phyloP scores from a whole-genome alignment of 1,140 invertebrate genomes.

The Heliconius hewitsoni region DNA sequence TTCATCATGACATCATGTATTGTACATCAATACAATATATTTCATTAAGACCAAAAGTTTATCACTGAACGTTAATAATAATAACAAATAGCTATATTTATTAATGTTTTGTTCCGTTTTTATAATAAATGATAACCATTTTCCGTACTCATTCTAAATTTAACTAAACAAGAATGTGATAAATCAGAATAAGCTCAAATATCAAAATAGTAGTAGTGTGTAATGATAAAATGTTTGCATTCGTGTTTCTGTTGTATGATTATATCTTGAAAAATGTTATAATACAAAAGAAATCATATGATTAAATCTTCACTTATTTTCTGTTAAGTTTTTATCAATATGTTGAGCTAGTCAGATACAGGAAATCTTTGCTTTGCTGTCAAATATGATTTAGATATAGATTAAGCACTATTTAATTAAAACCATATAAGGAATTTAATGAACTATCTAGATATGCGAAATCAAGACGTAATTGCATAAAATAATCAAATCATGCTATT shows the following conservation, averaged over 20 bases:
- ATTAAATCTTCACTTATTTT: too few relatives aligned
- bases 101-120: background rate
- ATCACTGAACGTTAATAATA: background rate
- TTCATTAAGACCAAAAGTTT: background rate
- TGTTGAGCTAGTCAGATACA: too few relatives aligned
- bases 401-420: too few relatives aligned
- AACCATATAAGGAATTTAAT: too few relatives aligned
- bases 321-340: too few relatives aligned
- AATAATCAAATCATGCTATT: background rate
- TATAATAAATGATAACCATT: background rate
- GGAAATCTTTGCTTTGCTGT: too few relatives aligned
- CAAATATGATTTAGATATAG: too few relatives aligned
- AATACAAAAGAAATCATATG: too few relatives aligned
- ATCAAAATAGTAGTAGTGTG: background rate
- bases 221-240: background rate
- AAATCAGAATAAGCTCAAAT: background rate
- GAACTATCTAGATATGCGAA: background rate
- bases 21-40: too few relatives aligned
- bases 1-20: too few relatives aligned
- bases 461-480: background rate
- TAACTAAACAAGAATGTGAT: background rate
- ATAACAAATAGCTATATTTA: background rate
- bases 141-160: conserved; percentile 6
- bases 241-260: background rate
- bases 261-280: too few relatives aligned